These are phyloP conservation scores for Tachypleus tridentatus DNA, from an alignment of 1,140 invertebrate genomes.

Conservation along the genomic window DNA sequence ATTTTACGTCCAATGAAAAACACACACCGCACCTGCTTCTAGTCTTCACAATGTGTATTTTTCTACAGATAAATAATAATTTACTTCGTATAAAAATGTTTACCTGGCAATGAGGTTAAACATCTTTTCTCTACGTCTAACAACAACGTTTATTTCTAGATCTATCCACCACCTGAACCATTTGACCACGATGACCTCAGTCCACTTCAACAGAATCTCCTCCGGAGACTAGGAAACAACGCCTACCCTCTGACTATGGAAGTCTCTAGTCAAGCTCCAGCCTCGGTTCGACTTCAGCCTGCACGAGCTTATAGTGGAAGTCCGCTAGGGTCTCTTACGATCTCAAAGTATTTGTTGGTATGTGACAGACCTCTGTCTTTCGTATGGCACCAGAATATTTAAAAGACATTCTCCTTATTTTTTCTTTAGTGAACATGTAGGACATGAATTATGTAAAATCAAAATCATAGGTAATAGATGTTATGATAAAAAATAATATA, in stretches of 20 bases:
- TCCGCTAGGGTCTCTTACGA: conserved; percentile 49
- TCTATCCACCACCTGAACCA: too few relatives aligned
- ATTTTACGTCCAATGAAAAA: too few relatives aligned
- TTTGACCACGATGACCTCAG: conserved; percentile 6
- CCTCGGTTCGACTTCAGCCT: conserved; percentile 74
- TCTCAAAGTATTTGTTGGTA: conserved; percentile 28
- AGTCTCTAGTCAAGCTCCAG: conserved; percentile 61
- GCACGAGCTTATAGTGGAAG: conserved; percentile 80
- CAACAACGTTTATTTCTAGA: too few relatives aligned
- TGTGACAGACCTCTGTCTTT: conserved; percentile 4
- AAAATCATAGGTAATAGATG: too few relatives aligned
- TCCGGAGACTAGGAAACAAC: conserved; percentile 59
- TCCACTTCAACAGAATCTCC: conserved; percentile 54
- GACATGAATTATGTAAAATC: too few relatives aligned
- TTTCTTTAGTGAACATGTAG: not conserved
- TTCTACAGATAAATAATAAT: too few relatives aligned
- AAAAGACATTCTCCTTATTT: not conserved
- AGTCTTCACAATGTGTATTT: too few relatives aligned
- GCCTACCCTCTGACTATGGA: conserved; percentile 67
- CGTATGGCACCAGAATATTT: not conserved
- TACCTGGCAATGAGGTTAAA: too few relatives aligned
- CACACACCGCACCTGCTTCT: too few relatives aligned
- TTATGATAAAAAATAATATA: too few relatives aligned
- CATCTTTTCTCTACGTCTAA: too few relatives aligned
- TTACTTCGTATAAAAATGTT: too few relatives aligned